Evolutionary conservation across 1,140 invertebrate species (phyloP), one percentile per base, ranked within the genome.

Genomic region (Pseudomyrmex gracilis): DNA sequence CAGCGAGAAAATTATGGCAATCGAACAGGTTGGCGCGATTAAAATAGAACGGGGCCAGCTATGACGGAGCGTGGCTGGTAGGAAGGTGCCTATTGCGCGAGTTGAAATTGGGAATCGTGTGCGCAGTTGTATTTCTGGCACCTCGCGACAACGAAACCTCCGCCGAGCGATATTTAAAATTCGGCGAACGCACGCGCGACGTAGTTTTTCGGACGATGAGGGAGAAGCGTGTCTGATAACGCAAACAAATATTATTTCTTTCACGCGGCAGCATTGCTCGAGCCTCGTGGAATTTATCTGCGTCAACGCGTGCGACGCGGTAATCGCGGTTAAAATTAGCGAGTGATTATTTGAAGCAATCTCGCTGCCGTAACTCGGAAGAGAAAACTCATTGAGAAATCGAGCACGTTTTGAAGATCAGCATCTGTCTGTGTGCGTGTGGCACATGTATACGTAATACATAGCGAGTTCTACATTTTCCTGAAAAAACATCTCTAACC

Each of bases 21-120:
- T 80, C 43, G 76, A 80, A 80, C 76, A 80, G 76, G 76, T 80
- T 80, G 66, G 55, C 76, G 53, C 45, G 76, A 71, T 80, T 57
- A 20, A 80, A 80, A 71, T 80, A 80, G 76, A 71, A 80, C 53
- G 43, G 66, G 43, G 53, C 58, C 66, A 71, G 17, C 76, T 20
- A 47, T 80, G 12, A 7, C 53, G 64, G 5, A 68, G 53, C 43
- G 66, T 17, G 45, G 8, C 34, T 70, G 34, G 64, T 13, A 12
- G 43, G 10, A 60, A 34, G 34, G 34, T 34, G 53, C 15, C 22
- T 53, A 57, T 57, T 47, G 13, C 43, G 43, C 17, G 64, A 68
- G 43, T 70, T 58, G 53, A 58, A 67, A 70, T 78, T 78, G 43
- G 53, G 43, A 58, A 78, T 70, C 22, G 64, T 20, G 64, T 20